Percentiles rank a stretch among this genome's conserved stretches.
Conservation (phyloP, 2,797 vertebrate genomes). For the Morelia viridis region DNA sequence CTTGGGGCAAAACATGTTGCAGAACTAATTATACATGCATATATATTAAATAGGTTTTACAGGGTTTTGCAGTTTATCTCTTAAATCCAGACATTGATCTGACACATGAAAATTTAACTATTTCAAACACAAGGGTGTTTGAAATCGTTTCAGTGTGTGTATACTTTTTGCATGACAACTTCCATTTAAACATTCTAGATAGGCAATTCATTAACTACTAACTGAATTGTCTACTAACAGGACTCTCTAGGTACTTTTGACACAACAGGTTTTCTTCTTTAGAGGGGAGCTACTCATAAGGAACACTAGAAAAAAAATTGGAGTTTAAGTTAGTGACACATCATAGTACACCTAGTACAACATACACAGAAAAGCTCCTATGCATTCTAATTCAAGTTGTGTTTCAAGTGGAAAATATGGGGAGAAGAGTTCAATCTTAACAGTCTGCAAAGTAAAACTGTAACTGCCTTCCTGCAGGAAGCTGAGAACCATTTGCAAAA, state of each 20-base stretch:
- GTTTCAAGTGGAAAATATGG: background rate
- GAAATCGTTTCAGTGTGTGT: background rate
- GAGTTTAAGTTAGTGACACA: background rate
- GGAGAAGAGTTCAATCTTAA: background rate
- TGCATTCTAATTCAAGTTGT: background rate
- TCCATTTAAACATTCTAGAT: background rate
- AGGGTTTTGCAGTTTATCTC: background rate
- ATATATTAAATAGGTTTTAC: background rate
- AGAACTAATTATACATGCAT: background rate
- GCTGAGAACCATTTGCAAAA: background rate
- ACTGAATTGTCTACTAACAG: background rate
- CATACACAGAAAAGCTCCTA: background rate
- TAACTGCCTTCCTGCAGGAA: background rate
- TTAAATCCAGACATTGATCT: background rate
- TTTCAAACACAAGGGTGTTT: background rate
- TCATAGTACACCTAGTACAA: background rate
- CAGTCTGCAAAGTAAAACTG: background rate
- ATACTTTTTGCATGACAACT: background rate
- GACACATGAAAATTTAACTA: background rate
- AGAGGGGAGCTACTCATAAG: background rate
- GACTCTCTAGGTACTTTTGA: background rate
- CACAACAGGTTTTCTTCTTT: background rate
- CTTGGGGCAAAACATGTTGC: background rate
- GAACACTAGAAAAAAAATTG: background rate
- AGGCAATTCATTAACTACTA: background rate